Percentiles rank a stretch among this genome's conserved stretches.
phyloP scores from a whole-genome alignment of 2,888 invertebrate genomes.

The Spodoptera picta region DNA sequence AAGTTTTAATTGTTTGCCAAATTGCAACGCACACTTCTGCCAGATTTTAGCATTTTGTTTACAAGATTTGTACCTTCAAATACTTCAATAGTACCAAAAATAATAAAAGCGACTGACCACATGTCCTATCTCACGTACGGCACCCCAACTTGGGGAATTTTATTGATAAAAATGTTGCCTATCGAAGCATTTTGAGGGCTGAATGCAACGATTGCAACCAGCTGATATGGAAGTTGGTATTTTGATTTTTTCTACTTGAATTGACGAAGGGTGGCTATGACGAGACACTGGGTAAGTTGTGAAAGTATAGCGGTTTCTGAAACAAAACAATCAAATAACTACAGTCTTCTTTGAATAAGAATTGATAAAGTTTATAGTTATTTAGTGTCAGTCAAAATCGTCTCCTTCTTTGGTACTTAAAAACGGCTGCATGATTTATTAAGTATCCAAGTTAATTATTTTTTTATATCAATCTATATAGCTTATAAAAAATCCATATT shows the following conservation, averaged over 20 bases:
- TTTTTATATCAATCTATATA: too few relatives aligned
- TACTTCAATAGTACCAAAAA: conserved; percentile 9
- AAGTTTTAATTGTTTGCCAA: too few relatives aligned
- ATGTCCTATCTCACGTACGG: conserved; percentile 58
- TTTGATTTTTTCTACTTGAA: conserved; percentile 76
- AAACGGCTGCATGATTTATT: too few relatives aligned
- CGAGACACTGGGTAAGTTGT: conserved; percentile 37
- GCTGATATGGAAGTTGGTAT: conserved; percentile 72
- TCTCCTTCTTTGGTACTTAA: too few relatives aligned
- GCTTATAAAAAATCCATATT: too few relatives aligned
- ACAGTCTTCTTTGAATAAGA: too few relatives aligned
- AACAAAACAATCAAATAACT: too few relatives aligned
- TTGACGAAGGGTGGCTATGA: conserved; percentile 56
- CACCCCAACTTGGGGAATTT: conserved; percentile 57
- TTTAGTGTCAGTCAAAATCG: too few relatives aligned
- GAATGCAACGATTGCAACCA: conserved; percentile 76
- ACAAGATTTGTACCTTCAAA: background rate
- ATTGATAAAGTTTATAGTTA: too few relatives aligned
- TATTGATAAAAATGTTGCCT: conserved; percentile 75
- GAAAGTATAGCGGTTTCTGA: conserved; percentile 14
- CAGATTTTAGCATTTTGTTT: too few relatives aligned
- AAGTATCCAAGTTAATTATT: too few relatives aligned
- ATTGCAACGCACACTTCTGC: too few relatives aligned
- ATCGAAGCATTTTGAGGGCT: conserved; percentile 66
- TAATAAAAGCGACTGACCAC: conserved; percentile 47